Conservation (phyloP, 2,888 invertebrate species). For the Noctua comes region DNA sequence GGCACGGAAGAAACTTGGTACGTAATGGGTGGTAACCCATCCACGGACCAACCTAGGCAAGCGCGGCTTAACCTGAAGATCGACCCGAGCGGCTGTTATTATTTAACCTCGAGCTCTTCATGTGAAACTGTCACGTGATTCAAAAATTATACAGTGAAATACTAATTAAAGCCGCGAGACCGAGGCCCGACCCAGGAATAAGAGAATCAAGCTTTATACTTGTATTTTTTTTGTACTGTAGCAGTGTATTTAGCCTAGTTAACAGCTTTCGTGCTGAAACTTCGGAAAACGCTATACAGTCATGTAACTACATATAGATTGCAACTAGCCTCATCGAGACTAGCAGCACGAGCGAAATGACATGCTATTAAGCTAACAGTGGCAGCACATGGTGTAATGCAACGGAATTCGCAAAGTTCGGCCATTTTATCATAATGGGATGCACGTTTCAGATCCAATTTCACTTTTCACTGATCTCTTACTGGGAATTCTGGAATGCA, state of each 20-base stretch:
- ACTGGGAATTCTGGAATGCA: neutral
- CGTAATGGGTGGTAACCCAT: too few relatives aligned
- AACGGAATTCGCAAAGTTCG: conserved; percentile 34
- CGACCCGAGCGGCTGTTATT: too few relatives aligned
- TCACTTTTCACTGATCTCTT: neutral
- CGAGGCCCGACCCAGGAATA: too few relatives aligned
- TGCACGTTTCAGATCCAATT: conserved; percentile 37
- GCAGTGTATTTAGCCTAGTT: neutral
- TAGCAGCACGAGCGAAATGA: conserved; percentile 32
- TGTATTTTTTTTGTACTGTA: neutral
- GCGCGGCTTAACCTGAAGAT: too few relatives aligned
- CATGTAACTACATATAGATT: neutral
- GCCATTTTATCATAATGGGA: conserved; percentile 19
- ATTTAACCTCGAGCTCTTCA: too few relatives aligned
- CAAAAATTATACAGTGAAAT: neutral
- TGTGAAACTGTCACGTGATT: neutral
- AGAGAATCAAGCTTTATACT: neutral
- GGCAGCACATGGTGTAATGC: conserved; percentile 25
- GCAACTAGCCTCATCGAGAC: conserved; percentile 1
- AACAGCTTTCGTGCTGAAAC: neutral
- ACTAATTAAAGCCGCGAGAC: neutral
- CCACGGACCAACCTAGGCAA: too few relatives aligned
- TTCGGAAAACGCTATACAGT: neutral
- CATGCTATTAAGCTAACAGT: conserved; percentile 20
- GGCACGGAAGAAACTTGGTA: too few relatives aligned